Conservation (phyloP, 92 coral and sea anemone genomes). For the Porites divaricata region DNA sequence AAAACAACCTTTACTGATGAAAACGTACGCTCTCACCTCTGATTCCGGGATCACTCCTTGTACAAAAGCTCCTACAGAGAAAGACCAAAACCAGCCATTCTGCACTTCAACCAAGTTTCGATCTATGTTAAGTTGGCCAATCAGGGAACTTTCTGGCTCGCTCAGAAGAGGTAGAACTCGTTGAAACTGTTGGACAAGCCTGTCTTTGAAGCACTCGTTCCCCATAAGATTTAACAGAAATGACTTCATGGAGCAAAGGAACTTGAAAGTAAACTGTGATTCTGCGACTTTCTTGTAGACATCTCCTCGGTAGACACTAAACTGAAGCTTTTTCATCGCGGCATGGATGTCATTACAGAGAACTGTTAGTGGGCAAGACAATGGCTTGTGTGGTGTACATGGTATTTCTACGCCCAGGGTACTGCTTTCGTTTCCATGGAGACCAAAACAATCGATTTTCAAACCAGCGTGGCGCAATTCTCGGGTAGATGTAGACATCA, state of each 20-base stretch:
- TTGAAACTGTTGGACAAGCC: constrained; percentile 41
- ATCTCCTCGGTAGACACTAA: constrained; percentile 26
- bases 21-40: constrained; percentile 3
- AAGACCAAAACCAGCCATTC: constrained; percentile 47
- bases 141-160: constrained; percentile 32
- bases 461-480: constrained; percentile 43
- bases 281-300: constrained; percentile 20
- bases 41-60: constrained; percentile 9
- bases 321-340: constrained; percentile 24
- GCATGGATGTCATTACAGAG: constrained; percentile 47
- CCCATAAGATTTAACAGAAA: constrained; percentile 56
- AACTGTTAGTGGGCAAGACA: constrained; percentile 47
- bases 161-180: constrained; percentile 41
- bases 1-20: neutral
- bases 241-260: constrained; percentile 47
- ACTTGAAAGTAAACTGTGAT: constrained; percentile 27
- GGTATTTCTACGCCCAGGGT: neutral
- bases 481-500: constrained; percentile 3
- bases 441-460: constrained; percentile 34
- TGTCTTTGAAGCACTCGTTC: constrained; percentile 41
- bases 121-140: constrained; percentile 25
- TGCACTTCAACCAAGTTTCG: constrained; percentile 47
- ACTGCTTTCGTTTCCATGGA: neutral
- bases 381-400: constrained; percentile 22
- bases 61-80: constrained; percentile 14